Conservation (phyloP, 2,797 vertebrate species). For the Galagoides demidoff region DNA sequence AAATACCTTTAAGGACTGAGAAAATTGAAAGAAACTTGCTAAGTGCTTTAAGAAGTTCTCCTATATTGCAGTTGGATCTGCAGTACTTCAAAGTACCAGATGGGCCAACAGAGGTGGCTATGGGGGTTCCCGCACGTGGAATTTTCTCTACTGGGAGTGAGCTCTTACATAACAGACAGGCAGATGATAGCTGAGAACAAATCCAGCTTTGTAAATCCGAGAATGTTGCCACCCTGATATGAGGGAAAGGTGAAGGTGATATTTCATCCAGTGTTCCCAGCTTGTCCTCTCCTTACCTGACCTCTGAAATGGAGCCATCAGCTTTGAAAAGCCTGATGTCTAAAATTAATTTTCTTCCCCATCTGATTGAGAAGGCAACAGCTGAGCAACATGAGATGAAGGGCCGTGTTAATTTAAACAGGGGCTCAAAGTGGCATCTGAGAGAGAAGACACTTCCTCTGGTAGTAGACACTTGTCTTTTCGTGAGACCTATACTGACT, state of each 20-base stretch:
- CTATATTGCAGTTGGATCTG: no score
- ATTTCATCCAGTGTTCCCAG: slow-evolving; percentile 70
- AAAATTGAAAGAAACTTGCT: not conserved
- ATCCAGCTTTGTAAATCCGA: not conserved
- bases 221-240: not conserved
- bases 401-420: slow-evolving; percentile 71
- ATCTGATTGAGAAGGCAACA: slow-evolving; percentile 78
- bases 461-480: slow-evolving; percentile 43
- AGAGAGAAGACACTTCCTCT: slow-evolving; percentile 68
- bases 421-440: slow-evolving; percentile 64
- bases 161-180: not conserved
- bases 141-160: not conserved
- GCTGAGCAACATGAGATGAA: slow-evolving; percentile 80
- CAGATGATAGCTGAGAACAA: not conserved
- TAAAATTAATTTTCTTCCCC: slow-evolving; percentile 81
- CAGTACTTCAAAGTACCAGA: not conserved
- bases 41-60: not conserved
- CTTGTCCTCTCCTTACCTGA: slow-evolving; percentile 80
- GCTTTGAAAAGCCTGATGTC: slow-evolving; percentile 70
- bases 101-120: not conserved
- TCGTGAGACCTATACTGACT: slow-evolving; percentile 15
- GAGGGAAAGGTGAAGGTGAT: slow-evolving; percentile 70
- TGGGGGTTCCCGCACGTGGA: not conserved
- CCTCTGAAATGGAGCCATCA: slow-evolving; percentile 80
- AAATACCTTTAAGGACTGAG: not conserved